Conservation (phyloP, 1,140 invertebrate species). For the Paramacrobiotus metropolitanus region DNA sequence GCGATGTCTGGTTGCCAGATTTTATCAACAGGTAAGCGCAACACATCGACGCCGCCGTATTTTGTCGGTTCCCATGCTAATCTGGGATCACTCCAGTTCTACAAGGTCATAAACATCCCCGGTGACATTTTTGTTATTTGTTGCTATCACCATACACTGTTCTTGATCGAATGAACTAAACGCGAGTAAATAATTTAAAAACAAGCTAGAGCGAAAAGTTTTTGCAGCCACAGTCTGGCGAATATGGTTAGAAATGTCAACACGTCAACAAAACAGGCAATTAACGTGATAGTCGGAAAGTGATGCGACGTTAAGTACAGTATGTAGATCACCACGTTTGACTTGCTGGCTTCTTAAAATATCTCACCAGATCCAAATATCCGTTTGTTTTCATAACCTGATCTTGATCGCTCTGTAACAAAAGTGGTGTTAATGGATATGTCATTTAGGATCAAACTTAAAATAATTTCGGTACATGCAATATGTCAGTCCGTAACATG, state of each 20-base stretch:
- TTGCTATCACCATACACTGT: neutral
- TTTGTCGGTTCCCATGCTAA: slow-evolving; percentile 27
- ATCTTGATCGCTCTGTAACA: slow-evolving; percentile 84
- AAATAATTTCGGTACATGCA: too few relatives aligned
- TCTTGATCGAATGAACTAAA: neutral
- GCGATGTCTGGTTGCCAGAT: slow-evolving; percentile 30
- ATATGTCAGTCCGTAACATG: too few relatives aligned
- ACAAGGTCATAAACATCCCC: slow-evolving; percentile 13
- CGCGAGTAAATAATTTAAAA: too few relatives aligned
- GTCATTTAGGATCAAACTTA: too few relatives aligned
- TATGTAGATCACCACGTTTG: neutral
- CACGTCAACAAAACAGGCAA: neutral
- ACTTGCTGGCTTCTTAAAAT: slow-evolving; percentile 9
- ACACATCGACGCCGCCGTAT: slow-evolving; percentile 28
- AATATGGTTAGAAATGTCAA: too few relatives aligned
- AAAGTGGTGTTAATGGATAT: too few relatives aligned
- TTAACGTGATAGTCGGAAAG: neutral
- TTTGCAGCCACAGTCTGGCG: too few relatives aligned
- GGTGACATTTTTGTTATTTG: neutral
- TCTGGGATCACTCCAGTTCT: slow-evolving; percentile 28
- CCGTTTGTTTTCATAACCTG: slow-evolving; percentile 98
- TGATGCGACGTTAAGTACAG: neutral
- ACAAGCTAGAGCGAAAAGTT: too few relatives aligned
- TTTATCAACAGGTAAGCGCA: slow-evolving; percentile 29
- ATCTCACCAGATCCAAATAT: slow-evolving; percentile 61